Percentiles rank a stretch among this genome's conserved stretches.
These are phyloP conservation scores for Rhinopomastus cyanomelas DNA, from an alignment of 2,113 vertebrate species.

Conservation along the genomic window DNA sequence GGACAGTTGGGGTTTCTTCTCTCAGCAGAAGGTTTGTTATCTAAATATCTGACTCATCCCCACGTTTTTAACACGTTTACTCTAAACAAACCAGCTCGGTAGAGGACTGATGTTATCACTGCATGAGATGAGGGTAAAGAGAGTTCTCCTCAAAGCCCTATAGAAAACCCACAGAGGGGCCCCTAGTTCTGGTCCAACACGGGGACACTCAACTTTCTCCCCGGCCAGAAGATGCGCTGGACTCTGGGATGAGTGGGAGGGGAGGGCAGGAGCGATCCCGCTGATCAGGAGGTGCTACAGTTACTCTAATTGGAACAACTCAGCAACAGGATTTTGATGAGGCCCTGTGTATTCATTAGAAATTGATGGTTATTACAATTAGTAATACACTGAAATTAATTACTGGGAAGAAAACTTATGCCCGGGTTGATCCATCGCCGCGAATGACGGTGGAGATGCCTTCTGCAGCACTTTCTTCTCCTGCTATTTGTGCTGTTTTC, in stretches of 20 bases:
- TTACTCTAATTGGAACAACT: constrained; percentile 14
- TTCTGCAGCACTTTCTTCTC: background rate
- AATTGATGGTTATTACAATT: constrained; percentile 43
- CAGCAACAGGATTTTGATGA: background rate
- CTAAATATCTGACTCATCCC: background rate
- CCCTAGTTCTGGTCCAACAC: background rate
- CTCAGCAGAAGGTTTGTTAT: background rate
- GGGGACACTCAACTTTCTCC: background rate
- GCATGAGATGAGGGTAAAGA: background rate
- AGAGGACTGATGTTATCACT: background rate
- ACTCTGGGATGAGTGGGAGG: background rate
- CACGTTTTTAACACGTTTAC: background rate
- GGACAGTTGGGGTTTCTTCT: background rate
- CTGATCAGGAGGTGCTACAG: background rate
- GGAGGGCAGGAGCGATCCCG: background rate
- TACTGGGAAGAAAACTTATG: background rate
- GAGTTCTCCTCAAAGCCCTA: background rate
- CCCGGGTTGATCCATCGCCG: background rate
- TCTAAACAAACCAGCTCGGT: background rate
- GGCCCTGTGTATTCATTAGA: background rate
- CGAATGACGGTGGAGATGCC: background rate
- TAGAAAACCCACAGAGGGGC: background rate
- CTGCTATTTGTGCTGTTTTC: background rate
- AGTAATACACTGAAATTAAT: constrained; percentile 48
- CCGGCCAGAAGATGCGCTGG: background rate